Base-by-base conservation (phyloP, 2,888 invertebrate genomes). In the Calameuta pallipes region DNA sequence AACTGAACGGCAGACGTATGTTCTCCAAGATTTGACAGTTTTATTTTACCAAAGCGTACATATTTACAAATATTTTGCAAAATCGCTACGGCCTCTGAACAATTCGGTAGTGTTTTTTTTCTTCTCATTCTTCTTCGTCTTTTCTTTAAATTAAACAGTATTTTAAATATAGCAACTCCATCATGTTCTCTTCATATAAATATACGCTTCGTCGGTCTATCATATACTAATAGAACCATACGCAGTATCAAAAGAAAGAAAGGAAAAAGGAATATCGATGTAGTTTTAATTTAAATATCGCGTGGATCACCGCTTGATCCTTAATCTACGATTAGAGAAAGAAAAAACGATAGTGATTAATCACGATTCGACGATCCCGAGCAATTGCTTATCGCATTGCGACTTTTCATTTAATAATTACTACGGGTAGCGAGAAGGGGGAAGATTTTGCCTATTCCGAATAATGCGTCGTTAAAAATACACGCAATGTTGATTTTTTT, bases 21-120 rank as follows among this genome's bases (percentile, higher is more conserved):
- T 56, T 71, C 71, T 31, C 34, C 34, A 74, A 74, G 81, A 80
- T 80, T 84, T 85, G 81, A 84, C 84, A 85, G 85, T 84, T 84
- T 87, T 88, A 88, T 87, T 86, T 87, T 85, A 86, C 83, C 83
- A 88, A 88, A 88, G 88, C 86, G 83, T 88, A 88, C 85, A 89
- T 89, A 89, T 89, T 89, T 88, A 89, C 89, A 89, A 88, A 86
- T 87, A 84, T 83, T 87, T 86, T 86, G 87, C 86, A 88, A 87
- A 89, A 88, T 83, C 85, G 78, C 83, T 82, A 83, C 81, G 83
- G 84, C 82, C 81, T 80, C 79, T 83, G 78, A 80, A 85, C 83
- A 83, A 69, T 23, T 75, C 9, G 56, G 41, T 56, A 33, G 3
- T 56, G 0, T 56, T 6, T 56, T 15, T 41, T 69, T 76, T 76